phyloP scores from a whole-genome alignment of 2,797 vertebrate genomes.

The Melanotaenia maccullochi region DNA sequence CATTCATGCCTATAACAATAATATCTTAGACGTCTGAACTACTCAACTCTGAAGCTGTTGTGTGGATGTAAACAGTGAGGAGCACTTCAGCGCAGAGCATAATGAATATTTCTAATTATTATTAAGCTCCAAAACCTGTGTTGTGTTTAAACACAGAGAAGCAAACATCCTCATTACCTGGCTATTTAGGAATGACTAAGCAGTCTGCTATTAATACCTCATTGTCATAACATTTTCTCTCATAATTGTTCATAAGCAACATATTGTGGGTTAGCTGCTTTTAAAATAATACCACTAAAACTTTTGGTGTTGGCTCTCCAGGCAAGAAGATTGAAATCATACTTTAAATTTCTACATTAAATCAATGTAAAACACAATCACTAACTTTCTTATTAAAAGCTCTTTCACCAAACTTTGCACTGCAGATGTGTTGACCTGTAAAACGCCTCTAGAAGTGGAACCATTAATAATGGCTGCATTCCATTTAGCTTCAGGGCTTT shows the following conservation, averaged over 20 bases:
- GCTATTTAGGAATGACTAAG: not conserved
- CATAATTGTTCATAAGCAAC: not conserved
- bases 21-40: not conserved
- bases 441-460: not conserved
- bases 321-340: not conserved
- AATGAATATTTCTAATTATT: not conserved
- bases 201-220: not conserved
- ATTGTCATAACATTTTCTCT: not conserved
- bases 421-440: not conserved
- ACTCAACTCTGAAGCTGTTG: not conserved
- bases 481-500: not conserved
- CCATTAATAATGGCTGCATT: not conserved
- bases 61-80: too few species aligned
- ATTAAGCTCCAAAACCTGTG: not conserved
- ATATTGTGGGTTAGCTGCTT: not conserved
- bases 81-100: not conserved
- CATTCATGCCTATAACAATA: not conserved
- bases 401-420: not conserved
- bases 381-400: not conserved
- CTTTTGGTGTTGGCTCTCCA: not conserved
- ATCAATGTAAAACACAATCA: not conserved
- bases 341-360: not conserved
- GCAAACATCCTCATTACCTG: not conserved
- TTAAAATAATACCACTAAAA: not conserved
- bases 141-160: not conserved